phyloP scores from a whole-genome alignment of 2,113 vertebrate species.

The Crotalus viridis region DNA sequence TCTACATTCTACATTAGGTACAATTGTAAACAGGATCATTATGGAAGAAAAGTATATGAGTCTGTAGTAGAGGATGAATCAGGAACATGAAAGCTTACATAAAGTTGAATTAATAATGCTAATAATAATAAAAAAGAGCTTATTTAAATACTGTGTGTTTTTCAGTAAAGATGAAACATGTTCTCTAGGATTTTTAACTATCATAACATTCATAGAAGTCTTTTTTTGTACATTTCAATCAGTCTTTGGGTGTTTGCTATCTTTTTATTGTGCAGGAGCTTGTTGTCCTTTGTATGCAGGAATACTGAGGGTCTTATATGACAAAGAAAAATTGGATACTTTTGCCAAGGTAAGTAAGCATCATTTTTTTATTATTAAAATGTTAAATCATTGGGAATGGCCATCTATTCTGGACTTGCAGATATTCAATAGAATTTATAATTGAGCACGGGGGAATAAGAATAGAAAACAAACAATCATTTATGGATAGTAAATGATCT shows the following conservation, averaged over 20 bases:
- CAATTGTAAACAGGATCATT: neutral
- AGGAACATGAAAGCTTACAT: neutral
- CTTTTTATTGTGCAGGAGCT: conserved; percentile 76
- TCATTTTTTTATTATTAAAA: neutral
- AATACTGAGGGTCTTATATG: conserved; percentile 91
- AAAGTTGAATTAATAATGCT: neutral
- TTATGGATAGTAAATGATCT: neutral
- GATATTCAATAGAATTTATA: neutral
- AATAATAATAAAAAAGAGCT: neutral
- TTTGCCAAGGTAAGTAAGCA: conserved; percentile 84
- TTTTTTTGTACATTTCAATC: neutral
- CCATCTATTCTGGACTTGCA: neutral
- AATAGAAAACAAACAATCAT: neutral
- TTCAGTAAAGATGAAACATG: neutral
- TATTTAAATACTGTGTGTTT: neutral
- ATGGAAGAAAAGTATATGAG: neutral
- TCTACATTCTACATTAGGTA: neutral
- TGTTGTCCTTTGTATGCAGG: conserved; percentile 95
- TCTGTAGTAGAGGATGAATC: neutral
- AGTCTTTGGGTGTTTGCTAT: neutral
- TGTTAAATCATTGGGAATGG: neutral
- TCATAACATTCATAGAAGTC: neutral
- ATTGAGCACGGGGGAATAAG: neutral
- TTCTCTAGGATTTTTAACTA: neutral
- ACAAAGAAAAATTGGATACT: conserved; percentile 88